A percentile compares a stretch with the other conserved stretches of the same genome.
Conservation (phyloP, 2,113 vertebrate species). For the Laterallus jamaicensis region DNA sequence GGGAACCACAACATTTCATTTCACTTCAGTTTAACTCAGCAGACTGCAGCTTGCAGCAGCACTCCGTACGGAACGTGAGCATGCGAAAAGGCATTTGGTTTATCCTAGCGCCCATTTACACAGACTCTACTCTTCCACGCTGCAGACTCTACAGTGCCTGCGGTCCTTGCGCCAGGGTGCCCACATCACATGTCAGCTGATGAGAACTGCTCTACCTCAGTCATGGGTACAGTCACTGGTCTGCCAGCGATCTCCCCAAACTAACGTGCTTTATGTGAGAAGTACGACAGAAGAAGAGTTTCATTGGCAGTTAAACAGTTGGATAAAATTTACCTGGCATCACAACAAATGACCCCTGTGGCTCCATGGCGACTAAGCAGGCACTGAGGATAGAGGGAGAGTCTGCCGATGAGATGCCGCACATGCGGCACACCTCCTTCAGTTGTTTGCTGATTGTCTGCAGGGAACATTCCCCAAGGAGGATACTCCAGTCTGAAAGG, state of each 20-base stretch:
- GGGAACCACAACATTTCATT: background rate
- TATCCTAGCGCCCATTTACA: background rate
- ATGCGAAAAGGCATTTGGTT: background rate
- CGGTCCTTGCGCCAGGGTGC: fast-evolving
- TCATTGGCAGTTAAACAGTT: background rate
- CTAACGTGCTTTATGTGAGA: background rate
- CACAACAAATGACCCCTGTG: constrained; percentile 94
- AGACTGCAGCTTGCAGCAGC: background rate
- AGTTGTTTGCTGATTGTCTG: constrained; percentile 94
- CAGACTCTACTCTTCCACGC: background rate
- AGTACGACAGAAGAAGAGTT: background rate
- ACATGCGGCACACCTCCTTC: constrained; percentile 93
- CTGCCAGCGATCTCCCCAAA: background rate
- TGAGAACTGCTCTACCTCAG: background rate
- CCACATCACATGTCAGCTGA: background rate
- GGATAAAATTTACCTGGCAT: constrained; percentile 87
- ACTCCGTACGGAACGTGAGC: background rate
- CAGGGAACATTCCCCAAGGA: constrained; percentile 94
- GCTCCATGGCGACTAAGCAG: constrained; percentile 98
- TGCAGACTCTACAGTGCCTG: background rate
- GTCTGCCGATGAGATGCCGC: constrained; percentile 91
- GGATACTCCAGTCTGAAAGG: constrained; percentile 91
- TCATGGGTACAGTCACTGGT: background rate
- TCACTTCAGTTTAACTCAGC: background rate
- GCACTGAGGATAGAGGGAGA: constrained; percentile 95